Evolutionary conservation across 2,113 vertebrate genomes (phyloP), one percentile per base, ranked within the genome.

Genomic region (Mus pahari): DNA sequence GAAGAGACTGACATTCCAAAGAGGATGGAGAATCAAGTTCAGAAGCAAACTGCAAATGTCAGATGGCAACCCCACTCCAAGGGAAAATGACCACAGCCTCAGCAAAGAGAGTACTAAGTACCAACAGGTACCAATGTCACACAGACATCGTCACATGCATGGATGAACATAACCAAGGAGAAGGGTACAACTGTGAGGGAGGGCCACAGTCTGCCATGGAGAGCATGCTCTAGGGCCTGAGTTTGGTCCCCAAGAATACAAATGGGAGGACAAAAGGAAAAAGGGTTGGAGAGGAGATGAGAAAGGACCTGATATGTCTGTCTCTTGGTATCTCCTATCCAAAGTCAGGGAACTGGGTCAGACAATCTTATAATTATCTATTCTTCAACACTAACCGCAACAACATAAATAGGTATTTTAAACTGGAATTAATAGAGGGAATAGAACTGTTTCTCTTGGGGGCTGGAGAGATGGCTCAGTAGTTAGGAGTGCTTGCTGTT

Each of bases 21-120:
- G 9, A 73, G 3, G 64, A 78, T 11, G 16, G 58, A 74, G 55
- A 79, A 86, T 90, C 62, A 50, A 45, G 28, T 81, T 71, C 86
- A 92, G 75, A 97, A 96, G 77, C 33, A 91, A 88, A 93, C 3
- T 64, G 12, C 58, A 71, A 73, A 96, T 86, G 92, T 89, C 87
- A 95, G 78, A 77, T 1, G 26, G 36, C 73, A 42, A 62, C 17
- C 45, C 10, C 48, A 39, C 53, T 82, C 42, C 26, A 78, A 77
- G 81, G 48, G 64, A 71, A 66, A 88, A 75, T 17, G 19, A 64
- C 24, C 17, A 42, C 53, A 95, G 4, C 24, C 11, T 70, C 26
- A 79, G 86, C 48, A 89, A 70, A 42, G 0, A 77, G 50, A 71
- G 42, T 16, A 91, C 77, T 45, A 48, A 88, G 73, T 42, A 71